These are phyloP conservation scores for Macrotis lagotis DNA, from an alignment of 2,113 vertebrate species.

Conservation along the genomic window DNA sequence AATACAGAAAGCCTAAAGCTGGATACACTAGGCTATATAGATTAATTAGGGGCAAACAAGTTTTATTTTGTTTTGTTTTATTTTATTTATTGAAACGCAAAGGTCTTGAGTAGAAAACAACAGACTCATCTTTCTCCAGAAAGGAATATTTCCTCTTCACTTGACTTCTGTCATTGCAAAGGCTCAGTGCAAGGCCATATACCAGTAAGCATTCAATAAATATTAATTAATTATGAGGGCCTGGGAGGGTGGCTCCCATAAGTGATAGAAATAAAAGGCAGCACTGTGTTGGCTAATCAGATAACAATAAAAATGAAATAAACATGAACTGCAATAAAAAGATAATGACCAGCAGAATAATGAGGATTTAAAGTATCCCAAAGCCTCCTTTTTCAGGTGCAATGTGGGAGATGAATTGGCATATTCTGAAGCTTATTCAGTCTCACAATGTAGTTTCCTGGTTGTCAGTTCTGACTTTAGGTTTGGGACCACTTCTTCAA, in stretches of 20 bases:
- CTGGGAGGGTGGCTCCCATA: neutral
- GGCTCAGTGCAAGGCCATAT: neutral
- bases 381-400: constrained; percentile 2
- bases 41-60: constrained; percentile 1
- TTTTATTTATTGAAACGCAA: neutral
- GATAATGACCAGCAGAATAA: constrained; percentile 2
- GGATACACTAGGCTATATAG: neutral
- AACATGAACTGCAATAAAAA: neutral
- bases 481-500: neutral
- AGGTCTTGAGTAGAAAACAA: neutral
- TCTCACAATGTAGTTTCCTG: neutral
- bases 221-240: constrained; percentile 63
- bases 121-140: neutral
- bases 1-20: constrained; percentile 33
- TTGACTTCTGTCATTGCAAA: neutral
- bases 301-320: constrained; percentile 23
- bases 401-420: neutral
- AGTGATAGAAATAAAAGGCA: constrained; percentile 47
- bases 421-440: neutral
- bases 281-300: constrained; percentile 3
- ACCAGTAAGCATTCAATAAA: constrained; percentile 34
- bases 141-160: neutral
- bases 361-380: neutral
- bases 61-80: neutral
- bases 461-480: constrained; percentile 26